Base-by-base conservation (phyloP, 1,140 invertebrate species). In the Dolichoris vasculosae region DNA sequence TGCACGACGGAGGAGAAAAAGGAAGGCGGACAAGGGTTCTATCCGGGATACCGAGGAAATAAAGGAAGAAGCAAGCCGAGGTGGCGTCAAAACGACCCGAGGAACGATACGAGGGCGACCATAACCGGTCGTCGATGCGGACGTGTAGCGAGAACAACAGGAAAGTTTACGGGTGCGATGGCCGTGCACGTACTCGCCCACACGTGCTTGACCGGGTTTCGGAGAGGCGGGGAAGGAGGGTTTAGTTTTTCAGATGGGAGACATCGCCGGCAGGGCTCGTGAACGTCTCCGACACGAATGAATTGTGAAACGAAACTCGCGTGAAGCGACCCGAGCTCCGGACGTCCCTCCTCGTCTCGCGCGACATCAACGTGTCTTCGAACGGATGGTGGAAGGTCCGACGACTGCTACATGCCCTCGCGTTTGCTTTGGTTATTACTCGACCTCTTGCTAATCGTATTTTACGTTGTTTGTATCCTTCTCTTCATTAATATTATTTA, bases 241-340 rank as follows among this genome's bases (percentile, higher is more conserved):
- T 71, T 13, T 30, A 82, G 77, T 88, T 87, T 87, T 88, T 87
- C 85, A 84, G 46, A 46, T 30, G 75, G 82, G 82, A 67, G 79
- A 69, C 76, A 82, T 55, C 78, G 55, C 35, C 64, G 76, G 26
- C 46, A 84, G 30, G 86, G 83, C 84, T 87, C 82, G 79, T 82
- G 82, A 87, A 87, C 75, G 87, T 88, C 86, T 69, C 40, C 26
- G 51, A 51, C 88, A 87, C 76, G 75, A 88, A 88, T 86, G 86
- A 86, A 88, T 88, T 86, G 88, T 86, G 79, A 87, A 86, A 83
- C 71, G 85, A 87, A 82, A 82, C 79, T 69, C 69, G 55, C 67
- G 79, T 48, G 11, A 17, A 17, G 76, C 30, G 30, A 7, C 64
- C 80, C n/a, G 17, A 35, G 48, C 38, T 32, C 55, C 73, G 63